These are phyloP conservation scores for Eilema depressum DNA, from an alignment of 2,888 invertebrate species.

Conservation along the genomic window DNA sequence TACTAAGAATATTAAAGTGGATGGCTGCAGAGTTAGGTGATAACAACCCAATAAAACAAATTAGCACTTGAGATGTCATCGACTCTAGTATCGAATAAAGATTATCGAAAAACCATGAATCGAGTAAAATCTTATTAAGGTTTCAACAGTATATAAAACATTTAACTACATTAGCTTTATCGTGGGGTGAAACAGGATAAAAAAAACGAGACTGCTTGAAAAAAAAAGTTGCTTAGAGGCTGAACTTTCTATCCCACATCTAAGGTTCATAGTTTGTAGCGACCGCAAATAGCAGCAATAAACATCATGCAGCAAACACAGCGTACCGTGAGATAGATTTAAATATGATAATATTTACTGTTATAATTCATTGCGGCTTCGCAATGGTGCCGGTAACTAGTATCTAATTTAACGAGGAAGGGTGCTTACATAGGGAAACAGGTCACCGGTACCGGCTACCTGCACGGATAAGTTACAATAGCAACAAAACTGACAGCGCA, in stretches of 20 bases:
- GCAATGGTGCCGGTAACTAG: too few species aligned
- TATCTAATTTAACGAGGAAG: too few species aligned
- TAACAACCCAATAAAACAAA: conserved; percentile 8
- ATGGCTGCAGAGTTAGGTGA: conserved; percentile 7
- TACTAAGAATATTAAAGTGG: conserved; percentile 3
- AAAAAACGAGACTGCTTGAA: background rate
- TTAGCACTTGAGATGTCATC: conserved; percentile 6
- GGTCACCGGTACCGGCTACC: too few species aligned
- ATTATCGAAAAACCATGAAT: conserved; percentile 8
- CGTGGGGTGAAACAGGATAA: background rate
- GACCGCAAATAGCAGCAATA: too few species aligned
- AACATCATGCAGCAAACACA: too few species aligned
- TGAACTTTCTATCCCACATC: background rate
- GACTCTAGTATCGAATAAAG: background rate
- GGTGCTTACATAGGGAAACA: too few species aligned
- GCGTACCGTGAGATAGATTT: too few species aligned
- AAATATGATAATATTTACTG: too few species aligned
- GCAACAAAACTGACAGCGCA: too few species aligned
- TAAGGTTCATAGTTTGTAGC: too few species aligned
- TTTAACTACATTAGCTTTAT: conserved; percentile 3
- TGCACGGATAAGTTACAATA: too few species aligned
- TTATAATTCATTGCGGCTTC: too few species aligned
- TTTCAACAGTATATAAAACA: background rate
- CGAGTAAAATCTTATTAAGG: conserved; percentile 2
- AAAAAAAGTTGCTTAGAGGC: background rate